Conservation (phyloP, 30 jellyfish, hydroid and myxozoan genomes). For the Aurelia coerulea region DNA sequence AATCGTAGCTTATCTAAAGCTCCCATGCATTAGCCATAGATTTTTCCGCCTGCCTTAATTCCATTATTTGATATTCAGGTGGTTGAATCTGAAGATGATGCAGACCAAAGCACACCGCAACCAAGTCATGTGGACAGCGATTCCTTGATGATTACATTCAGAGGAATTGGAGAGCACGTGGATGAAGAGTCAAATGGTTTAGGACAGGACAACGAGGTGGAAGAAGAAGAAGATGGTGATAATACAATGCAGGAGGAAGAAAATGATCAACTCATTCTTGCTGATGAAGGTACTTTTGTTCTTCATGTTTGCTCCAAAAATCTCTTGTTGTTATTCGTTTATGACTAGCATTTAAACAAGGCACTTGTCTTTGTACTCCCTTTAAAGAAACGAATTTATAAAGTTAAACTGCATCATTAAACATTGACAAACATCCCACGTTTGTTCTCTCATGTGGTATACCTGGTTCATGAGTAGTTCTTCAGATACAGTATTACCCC, state of each 20-base stretch:
- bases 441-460: no score
- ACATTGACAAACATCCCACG: no score
- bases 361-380: no score
- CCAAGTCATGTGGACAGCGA: slow-evolving; percentile 36
- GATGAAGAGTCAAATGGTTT: slow-evolving; percentile 17
- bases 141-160: slow-evolving; percentile 56
- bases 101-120: slow-evolving; percentile 9
- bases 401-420: no score
- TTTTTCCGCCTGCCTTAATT: not conserved
- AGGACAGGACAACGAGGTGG: slow-evolving; percentile 18
- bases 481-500: no score
- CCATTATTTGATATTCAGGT: not conserved
- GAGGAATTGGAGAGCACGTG: slow-evolving; percentile 47
- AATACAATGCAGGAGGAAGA: slow-evolving; percentile 51
- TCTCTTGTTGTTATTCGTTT: not conserved
- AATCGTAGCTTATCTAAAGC: no score
- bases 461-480: no score
- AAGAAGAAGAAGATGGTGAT: slow-evolving; percentile 39
- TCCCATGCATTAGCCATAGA: not conserved
- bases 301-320: not conserved
- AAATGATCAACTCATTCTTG: slow-evolving; percentile 51
- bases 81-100: slow-evolving; percentile 62
- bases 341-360: not conserved
- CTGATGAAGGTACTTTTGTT: slow-evolving; percentile 49
- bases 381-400: no score